Percentiles rank a stretch among this genome's conserved stretches.
These are phyloP conservation scores for Turnix velox DNA, from an alignment of 2,113 vertebrate species.

Conservation along the genomic window DNA sequence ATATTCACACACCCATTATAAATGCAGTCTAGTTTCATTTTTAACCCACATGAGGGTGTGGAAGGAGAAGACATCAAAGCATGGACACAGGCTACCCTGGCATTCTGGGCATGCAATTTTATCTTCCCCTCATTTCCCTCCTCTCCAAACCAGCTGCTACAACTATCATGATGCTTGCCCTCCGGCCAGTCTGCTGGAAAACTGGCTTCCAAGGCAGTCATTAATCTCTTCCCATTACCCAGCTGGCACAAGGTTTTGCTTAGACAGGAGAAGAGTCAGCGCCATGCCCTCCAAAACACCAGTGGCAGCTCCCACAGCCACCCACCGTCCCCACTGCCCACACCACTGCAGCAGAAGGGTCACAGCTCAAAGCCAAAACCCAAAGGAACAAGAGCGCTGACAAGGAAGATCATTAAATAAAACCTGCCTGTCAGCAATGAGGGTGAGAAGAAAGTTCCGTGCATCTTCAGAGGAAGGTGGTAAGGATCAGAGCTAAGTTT, in stretches of 20 bases:
- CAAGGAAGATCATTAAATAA: neutral
- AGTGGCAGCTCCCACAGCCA: neutral
- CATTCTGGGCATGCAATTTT: constrained; percentile 24
- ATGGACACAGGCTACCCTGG: neutral
- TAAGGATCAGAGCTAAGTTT: neutral
- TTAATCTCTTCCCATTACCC: constrained; percentile 30
- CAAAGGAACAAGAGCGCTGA: neutral
- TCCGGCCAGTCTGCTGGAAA: constrained; percentile 38
- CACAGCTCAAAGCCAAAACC: neutral
- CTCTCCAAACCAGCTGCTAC: constrained; percentile 41
- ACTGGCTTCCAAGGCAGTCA: constrained; percentile 39
- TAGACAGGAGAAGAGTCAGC: neutral
- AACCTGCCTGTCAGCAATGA: neutral
- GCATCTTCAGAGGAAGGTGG: neutral
- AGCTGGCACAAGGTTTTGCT: constrained; percentile 36
- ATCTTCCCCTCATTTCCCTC: constrained; percentile 26
- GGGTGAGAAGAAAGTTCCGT: rapidly evolving
- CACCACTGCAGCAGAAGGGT: neutral
- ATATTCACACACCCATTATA: constrained; percentile 28
- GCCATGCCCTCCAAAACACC: neutral
- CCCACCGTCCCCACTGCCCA: rapidly evolving
- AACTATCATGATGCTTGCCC: constrained; percentile 30
- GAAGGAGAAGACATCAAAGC: constrained; percentile 42
- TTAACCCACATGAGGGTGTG: constrained; percentile 40
- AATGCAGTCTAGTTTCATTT: constrained; percentile 44